Evolutionary conservation across 2,797 vertebrate species (phyloP).

Genomic region (Sebastes matsubarae): DNA sequence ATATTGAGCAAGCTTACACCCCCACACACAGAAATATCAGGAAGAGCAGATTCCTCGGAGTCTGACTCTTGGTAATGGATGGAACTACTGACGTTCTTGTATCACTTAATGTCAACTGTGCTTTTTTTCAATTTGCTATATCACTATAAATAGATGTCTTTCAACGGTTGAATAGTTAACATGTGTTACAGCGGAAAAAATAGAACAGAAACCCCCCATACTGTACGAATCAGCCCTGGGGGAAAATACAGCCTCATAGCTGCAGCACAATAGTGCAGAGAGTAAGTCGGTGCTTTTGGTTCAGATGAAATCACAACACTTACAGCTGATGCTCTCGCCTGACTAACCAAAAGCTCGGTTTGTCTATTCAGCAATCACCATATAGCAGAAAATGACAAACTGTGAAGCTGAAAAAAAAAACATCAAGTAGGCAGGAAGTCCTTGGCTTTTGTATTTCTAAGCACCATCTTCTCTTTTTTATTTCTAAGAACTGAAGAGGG

Average conservation of each 20-base stretch:
- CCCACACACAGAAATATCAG: slow-evolving; percentile 37
- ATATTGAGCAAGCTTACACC: slow-evolving; percentile 24
- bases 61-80: slow-evolving; percentile 10
- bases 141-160: background rate
- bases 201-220: slow-evolving; percentile 6
- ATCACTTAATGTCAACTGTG: slow-evolving; percentile 9
- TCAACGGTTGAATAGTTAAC: slow-evolving; percentile 4
- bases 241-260: slow-evolving; percentile 3
- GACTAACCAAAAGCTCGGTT: background rate
- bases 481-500: background rate
- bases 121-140: background rate
- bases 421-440: background rate
- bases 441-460: slow-evolving; percentile 6
- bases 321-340: slow-evolving; percentile 7
- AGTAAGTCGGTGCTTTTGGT: slow-evolving; percentile 8
- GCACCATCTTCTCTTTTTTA: background rate
- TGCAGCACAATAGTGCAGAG: slow-evolving; percentile 20
- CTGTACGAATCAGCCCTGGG: slow-evolving; percentile 28
- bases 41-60: slow-evolving; percentile 41
- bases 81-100: slow-evolving; percentile 22
- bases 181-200: slow-evolving; percentile 8
- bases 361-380: background rate
- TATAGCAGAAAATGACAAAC: background rate
- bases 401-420: background rate
- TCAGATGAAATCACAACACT: background rate